Conservation (phyloP, 2,888 invertebrate species). For the Piscicola geometra region DNA sequence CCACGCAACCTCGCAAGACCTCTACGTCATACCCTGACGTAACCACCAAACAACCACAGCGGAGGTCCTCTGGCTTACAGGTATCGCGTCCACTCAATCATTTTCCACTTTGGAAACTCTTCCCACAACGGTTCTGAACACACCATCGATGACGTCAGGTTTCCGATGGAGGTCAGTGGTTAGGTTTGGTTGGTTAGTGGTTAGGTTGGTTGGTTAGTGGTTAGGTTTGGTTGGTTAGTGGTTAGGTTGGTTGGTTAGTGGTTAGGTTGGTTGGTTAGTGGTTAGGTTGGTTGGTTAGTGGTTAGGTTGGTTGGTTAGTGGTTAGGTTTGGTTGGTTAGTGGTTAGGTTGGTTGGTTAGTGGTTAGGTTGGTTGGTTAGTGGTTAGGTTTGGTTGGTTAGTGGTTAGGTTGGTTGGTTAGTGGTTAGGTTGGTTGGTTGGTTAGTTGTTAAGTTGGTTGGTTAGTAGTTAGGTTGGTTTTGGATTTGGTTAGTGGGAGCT, state of each 20-base stretch:
- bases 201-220: background rate
- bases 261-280: background rate
- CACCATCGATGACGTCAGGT: conserved; percentile 87
- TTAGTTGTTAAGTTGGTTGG: too few relatives aligned
- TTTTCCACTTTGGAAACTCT: conserved; percentile 63
- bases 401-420: too few relatives aligned
- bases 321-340: too few relatives aligned
- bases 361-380: too few relatives aligned
- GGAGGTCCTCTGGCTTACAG: conserved; percentile 92
- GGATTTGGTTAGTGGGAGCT: too few relatives aligned
- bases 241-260: background rate
- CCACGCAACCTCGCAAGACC: too few relatives aligned
- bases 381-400: too few relatives aligned
- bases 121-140: conserved; percentile 96
- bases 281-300: background rate
- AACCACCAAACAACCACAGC: too few relatives aligned
- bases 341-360: too few relatives aligned
- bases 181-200: background rate
- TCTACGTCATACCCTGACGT: too few relatives aligned
- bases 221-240: background rate
- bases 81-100: conserved; percentile 89
- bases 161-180: conserved; percentile 83
- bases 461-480: too few relatives aligned
- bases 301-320: background rate
- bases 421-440: too few relatives aligned